Conservation (phyloP, 1,140 invertebrate genomes). For the Schlechtendalia chinensis region DNA sequence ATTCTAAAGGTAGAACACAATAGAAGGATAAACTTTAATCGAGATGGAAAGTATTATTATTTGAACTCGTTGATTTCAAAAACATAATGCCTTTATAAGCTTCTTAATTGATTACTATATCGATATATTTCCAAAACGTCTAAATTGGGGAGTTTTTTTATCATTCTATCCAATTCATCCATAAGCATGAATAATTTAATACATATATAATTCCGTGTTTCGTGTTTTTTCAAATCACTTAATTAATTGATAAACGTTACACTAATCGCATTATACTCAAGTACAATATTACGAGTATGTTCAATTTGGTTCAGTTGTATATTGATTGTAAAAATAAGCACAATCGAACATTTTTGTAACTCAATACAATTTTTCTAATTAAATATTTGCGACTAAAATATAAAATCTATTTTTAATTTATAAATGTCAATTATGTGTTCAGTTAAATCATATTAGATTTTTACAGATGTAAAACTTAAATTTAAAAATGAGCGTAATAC, state of each 20-base stretch:
- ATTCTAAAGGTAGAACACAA: background rate
- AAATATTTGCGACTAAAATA: no score
- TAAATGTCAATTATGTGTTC: no score
- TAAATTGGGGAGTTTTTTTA: background rate
- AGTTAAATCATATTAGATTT: no score
- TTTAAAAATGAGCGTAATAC: no score
- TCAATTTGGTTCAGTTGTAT: background rate
- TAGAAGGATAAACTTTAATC: background rate
- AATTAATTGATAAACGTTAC: no score
- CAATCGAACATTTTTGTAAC: slow-evolving; percentile 1
- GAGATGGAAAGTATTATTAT: background rate
- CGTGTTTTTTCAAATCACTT: no score
- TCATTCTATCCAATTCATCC: no score
- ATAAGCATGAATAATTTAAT: no score
- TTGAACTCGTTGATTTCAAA: background rate
- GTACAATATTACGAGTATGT: background rate
- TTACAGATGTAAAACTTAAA: no score
- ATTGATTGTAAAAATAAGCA: background rate
- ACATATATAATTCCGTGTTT: no score
- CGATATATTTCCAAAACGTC: background rate
- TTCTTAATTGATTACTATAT: background rate
- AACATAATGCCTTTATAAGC: background rate
- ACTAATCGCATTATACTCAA: no score
- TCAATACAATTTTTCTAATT: background rate
- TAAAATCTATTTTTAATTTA: no score